Base-by-base conservation (phyloP, 2,888 invertebrate species). In the Eueremaeus valkanovi region DNA sequence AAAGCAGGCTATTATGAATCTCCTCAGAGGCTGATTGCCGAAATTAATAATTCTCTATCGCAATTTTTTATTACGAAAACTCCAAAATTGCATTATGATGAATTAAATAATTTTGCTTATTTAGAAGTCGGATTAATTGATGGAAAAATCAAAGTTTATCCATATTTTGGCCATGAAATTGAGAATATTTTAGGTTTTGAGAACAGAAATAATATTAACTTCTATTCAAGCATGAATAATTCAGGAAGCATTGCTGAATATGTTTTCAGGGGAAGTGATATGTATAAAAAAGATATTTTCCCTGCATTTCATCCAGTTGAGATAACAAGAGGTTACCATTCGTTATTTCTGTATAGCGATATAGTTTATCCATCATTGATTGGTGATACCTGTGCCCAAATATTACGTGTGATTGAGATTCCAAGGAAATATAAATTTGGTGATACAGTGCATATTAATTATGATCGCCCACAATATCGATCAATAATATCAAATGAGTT, bases 361-460 rank as follows among this genome's bases (percentile, higher is more conserved):
- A 51, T 72, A 45, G 36, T 72, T 36, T 55, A 72, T 21, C 72
- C 45, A 8, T 29, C 49, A 27, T 45, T 21, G 0, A 29, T 72
- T 5, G 51, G 51, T 11, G 31, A 72, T 33, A 55, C 45, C 1
- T 72, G 3, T 21, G 11, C 49, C 21, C 5, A 33, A 21, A 3
- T 51, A 13, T 24, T 72, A 16, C 13, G 42, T 11, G 29, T 51
- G 9, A 24, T 72, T 51, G 72, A 72, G 21, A 16, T 72, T n/a
- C 72, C 72, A 11, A 8, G 40, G 24, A 72, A 51, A n/a, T 18
- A 6, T 13, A 49, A 49, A 13, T 72, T 72, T 72, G 72, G 72
- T 13, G 21, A 21, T 16, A 24, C 24, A 8, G 16, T 42, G 11
- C 33, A 33, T 55, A 29, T 72, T 3, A 72, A 24, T 29, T 74